These are phyloP conservation scores for Zootermopsis nevadensis DNA, from an alignment of 2,888 invertebrate species.

Conservation along the genomic window DNA sequence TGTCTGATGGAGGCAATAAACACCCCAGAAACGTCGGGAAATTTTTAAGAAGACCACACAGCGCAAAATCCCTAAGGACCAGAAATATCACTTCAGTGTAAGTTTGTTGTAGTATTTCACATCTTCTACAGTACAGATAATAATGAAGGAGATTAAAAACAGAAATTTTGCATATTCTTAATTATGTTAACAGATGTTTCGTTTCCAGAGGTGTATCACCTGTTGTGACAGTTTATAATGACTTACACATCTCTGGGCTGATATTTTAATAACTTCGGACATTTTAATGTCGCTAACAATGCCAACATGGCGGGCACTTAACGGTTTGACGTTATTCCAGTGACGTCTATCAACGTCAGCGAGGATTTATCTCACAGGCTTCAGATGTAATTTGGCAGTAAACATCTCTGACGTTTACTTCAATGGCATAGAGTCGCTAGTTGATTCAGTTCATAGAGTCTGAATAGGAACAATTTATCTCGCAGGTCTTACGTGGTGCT, in stretches of 20 bases:
- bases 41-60: too few relatives aligned
- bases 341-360: not conserved
- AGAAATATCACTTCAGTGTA: too few relatives aligned
- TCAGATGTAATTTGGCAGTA: not conserved
- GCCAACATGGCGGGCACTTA: not conserved
- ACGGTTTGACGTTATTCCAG: not conserved
- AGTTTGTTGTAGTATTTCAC: too few relatives aligned
- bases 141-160: too few relatives aligned
- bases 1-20: too few relatives aligned
- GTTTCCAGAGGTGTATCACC: too few relatives aligned
- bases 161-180: too few relatives aligned
- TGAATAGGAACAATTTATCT: not conserved
- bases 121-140: too few relatives aligned
- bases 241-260: not conserved
- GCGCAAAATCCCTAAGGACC: too few relatives aligned
- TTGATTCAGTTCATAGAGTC: not conserved
- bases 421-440: not conserved
- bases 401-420: not conserved
- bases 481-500: not conserved
- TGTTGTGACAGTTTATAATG: not conserved
- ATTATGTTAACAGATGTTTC: too few relatives aligned
- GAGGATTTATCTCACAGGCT: not conserved
- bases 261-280: not conserved
- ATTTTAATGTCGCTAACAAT: not conserved
- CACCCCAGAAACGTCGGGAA: too few relatives aligned